Conservation (phyloP, 2,797 vertebrate genomes). For the Apodemus agrarius region DNA sequence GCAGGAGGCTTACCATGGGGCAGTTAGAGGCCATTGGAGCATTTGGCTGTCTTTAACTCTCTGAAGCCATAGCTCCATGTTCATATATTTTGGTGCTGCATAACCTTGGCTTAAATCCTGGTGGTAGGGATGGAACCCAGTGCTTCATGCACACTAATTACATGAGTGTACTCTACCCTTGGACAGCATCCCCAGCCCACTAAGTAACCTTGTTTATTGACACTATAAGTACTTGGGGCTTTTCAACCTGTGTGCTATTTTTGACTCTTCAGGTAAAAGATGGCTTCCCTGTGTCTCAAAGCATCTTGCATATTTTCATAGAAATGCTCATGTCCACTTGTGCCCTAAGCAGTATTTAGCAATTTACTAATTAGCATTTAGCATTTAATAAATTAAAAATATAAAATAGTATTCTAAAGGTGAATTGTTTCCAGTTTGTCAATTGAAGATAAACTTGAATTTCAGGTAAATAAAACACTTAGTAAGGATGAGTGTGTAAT, state of each 20-base stretch:
- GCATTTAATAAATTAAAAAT: neutral
- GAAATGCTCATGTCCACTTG: neutral
- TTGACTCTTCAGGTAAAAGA: neutral
- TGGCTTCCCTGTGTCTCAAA: neutral
- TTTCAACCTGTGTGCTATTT: neutral
- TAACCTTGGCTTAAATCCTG: neutral
- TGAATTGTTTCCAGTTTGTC: neutral
- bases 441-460: slow-evolving; percentile 21
- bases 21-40: too few relatives aligned
- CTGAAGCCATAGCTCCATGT: neutral
- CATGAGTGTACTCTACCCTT: neutral
- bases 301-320: neutral
- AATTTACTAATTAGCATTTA: neutral
- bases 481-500: neutral
- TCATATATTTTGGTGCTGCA: accelerated
- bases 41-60: neutral
- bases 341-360: neutral
- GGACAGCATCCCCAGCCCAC: accelerated
- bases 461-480: neutral
- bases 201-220: neutral
- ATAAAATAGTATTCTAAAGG: neutral
- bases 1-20: too few relatives aligned
- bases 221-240: neutral
- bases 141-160: neutral
- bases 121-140: neutral